Base-by-base conservation (phyloP, 2,888 invertebrate genomes). In the Lasioglossum lativentre region DNA sequence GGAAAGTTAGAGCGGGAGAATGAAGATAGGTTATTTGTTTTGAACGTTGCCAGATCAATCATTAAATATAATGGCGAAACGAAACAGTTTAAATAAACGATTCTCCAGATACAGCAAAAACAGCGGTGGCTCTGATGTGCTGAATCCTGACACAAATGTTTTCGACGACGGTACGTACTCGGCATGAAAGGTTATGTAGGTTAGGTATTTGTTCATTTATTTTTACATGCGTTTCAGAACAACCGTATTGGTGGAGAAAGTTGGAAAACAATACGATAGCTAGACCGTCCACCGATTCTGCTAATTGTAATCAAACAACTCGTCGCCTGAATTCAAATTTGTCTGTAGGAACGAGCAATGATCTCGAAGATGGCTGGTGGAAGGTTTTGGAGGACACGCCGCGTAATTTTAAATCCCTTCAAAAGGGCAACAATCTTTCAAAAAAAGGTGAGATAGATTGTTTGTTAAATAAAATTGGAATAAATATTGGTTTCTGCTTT, bases 181-280 rank as follows among this genome's bases (percentile, higher is more conserved):
- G 0, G 3, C 8, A 14, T 59, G 56, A n/a, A 38, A 42, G 23
- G 34, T 66, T 59, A 4, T 52, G 1, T 68, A 59, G 56, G 38
- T 16, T 23, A 75, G 40, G 12, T 10, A 56, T 5, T 40, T 45
- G 12, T 19, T 12, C 38, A 45, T 71, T n/a, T 40, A 70, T 14
- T 6, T 30, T 38, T n/a, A 12, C 4, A n/a, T 59, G 2, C 8
- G 19, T 86, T 90, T 4, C 45, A 91, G 91, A 85, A 27, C 8
- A 81, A n/a, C 73, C 89, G 23, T 80, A 79, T 34, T 91, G 91
- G 91, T 91, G 87, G 86, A 80, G 71, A 19, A 27, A 88, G 1
- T 86, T 92, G 77, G 88, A 85, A 4, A 80, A 89, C 4, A 85
- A 86, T 38, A 81, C 90, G 12, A 59, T 63, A 27, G 4, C 42